Evolutionary conservation across 1,140 invertebrate species (phyloP), one percentile per base, ranked within the genome.

Genomic region (Drosophila suzukii): DNA sequence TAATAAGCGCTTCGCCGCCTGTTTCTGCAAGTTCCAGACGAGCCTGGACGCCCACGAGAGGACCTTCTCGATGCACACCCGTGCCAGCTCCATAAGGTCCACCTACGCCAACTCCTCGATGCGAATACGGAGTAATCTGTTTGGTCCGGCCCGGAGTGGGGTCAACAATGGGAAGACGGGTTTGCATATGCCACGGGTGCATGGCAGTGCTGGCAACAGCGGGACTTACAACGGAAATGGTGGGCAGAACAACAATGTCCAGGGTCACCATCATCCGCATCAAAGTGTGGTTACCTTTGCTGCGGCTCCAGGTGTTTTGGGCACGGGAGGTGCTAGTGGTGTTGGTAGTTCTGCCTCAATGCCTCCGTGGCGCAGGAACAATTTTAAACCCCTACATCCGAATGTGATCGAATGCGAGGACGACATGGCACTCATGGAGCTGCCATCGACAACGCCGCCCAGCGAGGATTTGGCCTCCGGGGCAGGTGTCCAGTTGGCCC

Each of bases 1-100:
- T 71, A 94, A 95, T 75, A 94, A 94, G 65, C 93, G 95, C 12
- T 95, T 95, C 76, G 93, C 94, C 11, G 76, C 85, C 6, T 92
- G 88, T 59, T 91, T 92, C 39, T 92, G 91, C 57, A 85, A 89
- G 51, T 83, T 89, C 47, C 70, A 89, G 47, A 90, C 86, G 3
- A 76, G 63, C n/a, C 50, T 91, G 46, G 91, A 91, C 5, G 53
- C 60, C 8, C 80, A 89, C 27, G 91, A 92, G 13, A 74, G 91
- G 7, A 92, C 90, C 3, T 63, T 91, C 3, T 92, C 91, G n/a
- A 85, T 92, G 81, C 91, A 91, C 61, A 92, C 91, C 11, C 74
- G 91, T 1, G 91, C 88, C 47, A 92, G 75, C 51, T 92, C 91
- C 43, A 76, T 92, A 17, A 81, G 91, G 17, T 92, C 91, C 3